These are phyloP conservation scores for Aphrophora alni DNA, from an alignment of 2,888 invertebrate genomes.

Conservation along the genomic window DNA sequence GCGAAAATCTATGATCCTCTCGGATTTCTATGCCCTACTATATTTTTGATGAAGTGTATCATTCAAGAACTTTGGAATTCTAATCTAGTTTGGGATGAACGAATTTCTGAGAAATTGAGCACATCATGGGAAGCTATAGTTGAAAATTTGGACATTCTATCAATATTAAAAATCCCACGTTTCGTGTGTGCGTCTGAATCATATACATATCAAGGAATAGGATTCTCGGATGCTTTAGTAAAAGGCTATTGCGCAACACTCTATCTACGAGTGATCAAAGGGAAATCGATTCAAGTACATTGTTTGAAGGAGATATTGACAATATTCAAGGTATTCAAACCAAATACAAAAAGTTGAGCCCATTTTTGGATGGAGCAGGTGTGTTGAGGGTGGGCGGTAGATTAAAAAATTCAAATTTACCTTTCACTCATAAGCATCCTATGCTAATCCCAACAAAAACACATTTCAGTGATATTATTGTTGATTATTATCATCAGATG, in stretches of 20 bases:
- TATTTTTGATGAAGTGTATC: slow-evolving; percentile 36
- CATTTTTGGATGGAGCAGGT: slow-evolving; percentile 18
- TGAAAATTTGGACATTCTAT: not conserved
- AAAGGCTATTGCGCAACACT: slow-evolving; percentile 13
- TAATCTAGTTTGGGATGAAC: slow-evolving; percentile 35
- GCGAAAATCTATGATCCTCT: slow-evolving; percentile 45
- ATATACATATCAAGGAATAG: not conserved
- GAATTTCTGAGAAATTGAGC: not conserved
- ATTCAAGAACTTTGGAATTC: slow-evolving; percentile 37
- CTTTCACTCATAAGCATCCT: slow-evolving; percentile 18
- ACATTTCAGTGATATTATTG: slow-evolving; percentile 27
- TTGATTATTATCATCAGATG: slow-evolving; percentile 26
- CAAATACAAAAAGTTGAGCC: not conserved
- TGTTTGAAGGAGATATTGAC: too few species aligned
- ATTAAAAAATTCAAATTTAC: slow-evolving; percentile 12
- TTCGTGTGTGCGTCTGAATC: not conserved
- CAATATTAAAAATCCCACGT: slow-evolving; percentile 20
- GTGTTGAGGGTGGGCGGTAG: slow-evolving; percentile 38
- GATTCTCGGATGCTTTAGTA: not conserved
- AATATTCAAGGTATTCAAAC: not conserved
- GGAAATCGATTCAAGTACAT: too few species aligned
- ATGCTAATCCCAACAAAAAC: slow-evolving; percentile 19
- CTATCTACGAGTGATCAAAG: not conserved
- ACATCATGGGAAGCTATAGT: slow-evolving; percentile 14
- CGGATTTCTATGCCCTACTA: slow-evolving; percentile 39